Conservation (phyloP, 1,140 invertebrate species). For the Gonioctena quinquepunctata region DNA sequence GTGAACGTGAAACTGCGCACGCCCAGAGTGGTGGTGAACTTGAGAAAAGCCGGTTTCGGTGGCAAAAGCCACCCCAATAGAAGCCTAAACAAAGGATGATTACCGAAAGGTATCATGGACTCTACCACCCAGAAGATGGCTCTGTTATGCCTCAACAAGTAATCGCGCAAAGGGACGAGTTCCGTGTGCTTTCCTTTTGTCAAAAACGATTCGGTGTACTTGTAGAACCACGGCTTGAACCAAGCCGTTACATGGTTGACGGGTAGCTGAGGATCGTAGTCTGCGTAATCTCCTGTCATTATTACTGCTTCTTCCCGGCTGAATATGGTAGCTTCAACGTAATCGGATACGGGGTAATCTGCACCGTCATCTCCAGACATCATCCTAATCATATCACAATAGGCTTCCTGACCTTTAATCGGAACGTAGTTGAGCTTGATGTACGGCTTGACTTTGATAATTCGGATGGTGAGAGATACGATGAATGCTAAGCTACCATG, state of each 20-base stretch:
- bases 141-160: constrained; percentile 61
- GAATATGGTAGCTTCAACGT: constrained; percentile 62
- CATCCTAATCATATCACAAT: constrained; percentile 60
- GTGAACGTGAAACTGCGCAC: constrained; percentile 63
- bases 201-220: constrained; percentile 63
- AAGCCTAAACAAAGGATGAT: constrained; percentile 55
- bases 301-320: constrained; percentile 60
- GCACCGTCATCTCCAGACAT: constrained; percentile 48
- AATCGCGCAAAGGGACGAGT: constrained; percentile 61
- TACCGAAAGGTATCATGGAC: constrained; percentile 60
- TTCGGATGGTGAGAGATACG: constrained; percentile 59
- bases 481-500: constrained; percentile 63
- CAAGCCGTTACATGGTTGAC: constrained; percentile 59
- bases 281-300: constrained; percentile 60
- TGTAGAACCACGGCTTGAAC: constrained; percentile 70
- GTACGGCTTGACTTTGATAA: constrained; percentile 60
- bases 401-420: constrained; percentile 58
- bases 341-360: constrained; percentile 55
- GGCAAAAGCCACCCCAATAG: constrained; percentile 57
- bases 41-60: constrained; percentile 60
- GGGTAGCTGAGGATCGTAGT: constrained; percentile 48
- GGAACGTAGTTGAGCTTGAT: constrained; percentile 62
- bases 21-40: constrained; percentile 62
- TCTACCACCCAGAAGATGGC: constrained; percentile 65
- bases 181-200: constrained; percentile 57